These are phyloP conservation scores for Tetranychus truncatus DNA, from an alignment of 2,888 invertebrate genomes.

Conservation along the genomic window DNA sequence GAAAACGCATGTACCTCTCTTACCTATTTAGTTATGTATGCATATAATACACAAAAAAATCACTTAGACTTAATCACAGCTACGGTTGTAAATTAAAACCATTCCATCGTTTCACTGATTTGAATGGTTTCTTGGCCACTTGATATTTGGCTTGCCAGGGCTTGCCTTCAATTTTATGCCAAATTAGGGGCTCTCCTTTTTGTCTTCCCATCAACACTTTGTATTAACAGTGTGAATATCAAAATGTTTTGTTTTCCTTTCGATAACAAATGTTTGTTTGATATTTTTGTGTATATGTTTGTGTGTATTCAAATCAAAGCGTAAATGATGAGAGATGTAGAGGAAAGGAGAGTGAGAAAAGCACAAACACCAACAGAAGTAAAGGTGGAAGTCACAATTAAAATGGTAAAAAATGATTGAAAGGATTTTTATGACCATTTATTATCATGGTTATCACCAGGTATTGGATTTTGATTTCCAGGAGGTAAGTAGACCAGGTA, in stretches of 20 bases:
- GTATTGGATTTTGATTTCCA: background rate
- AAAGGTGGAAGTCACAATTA: background rate
- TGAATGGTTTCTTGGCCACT: background rate
- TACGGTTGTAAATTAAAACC: background rate
- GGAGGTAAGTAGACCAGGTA: background rate
- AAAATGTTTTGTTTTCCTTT: background rate
- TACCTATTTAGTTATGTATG: no score
- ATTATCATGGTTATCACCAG: no score
- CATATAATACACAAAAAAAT: background rate
- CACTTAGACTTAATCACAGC: background rate
- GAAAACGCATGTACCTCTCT: background rate
- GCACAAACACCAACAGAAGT: background rate
- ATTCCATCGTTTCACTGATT: background rate
- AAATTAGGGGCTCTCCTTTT: background rate
- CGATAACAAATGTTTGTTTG: background rate
- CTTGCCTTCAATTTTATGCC: background rate
- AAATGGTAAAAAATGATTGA: no score
- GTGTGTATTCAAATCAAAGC: no score
- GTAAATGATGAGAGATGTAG: background rate
- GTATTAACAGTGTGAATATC: background rate
- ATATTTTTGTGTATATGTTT: background rate
- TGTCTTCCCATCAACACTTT: background rate
- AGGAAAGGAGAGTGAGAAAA: background rate
- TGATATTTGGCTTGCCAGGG: background rate
- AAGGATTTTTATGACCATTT: no score